A percentile compares a stretch with the other conserved stretches of the same genome.
Conservation (phyloP, 2,888 invertebrate genomes). For the Lepidocyrtinus sp. region DNA sequence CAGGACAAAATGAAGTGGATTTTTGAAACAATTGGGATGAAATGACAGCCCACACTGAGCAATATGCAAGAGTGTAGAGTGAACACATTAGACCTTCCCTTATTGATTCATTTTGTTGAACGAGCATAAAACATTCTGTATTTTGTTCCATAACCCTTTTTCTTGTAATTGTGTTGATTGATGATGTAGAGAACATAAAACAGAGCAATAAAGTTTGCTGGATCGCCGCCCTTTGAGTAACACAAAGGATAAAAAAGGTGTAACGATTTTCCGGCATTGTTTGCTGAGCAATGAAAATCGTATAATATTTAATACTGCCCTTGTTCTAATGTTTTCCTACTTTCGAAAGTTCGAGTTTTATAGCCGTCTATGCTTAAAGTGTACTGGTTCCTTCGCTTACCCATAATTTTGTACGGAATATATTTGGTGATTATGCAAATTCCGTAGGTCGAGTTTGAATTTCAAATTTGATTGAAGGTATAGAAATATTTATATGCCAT, state of each 20-base stretch:
- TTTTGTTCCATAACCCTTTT: not conserved
- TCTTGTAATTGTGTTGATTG: slow-evolving; percentile 7
- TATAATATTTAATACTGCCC: not conserved
- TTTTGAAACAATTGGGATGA: not conserved
- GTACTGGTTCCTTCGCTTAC: too few species aligned
- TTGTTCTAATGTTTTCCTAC: too few species aligned
- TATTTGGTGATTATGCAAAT: too few species aligned
- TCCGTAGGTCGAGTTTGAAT: too few species aligned
- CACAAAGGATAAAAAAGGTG: not conserved
- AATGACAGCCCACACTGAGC: not conserved
- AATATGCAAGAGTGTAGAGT: not conserved
- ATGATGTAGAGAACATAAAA: slow-evolving; percentile 4
- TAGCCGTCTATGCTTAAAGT: too few species aligned
- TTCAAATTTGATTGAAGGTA: too few species aligned
- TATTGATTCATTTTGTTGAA: slow-evolving; percentile 2
- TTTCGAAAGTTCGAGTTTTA: too few species aligned
- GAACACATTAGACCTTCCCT: not conserved
- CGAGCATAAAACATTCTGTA: not conserved
- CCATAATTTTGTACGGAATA: too few species aligned
- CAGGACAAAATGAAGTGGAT: slow-evolving; percentile 6
- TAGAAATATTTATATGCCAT: too few species aligned
- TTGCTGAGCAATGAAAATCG: not conserved
- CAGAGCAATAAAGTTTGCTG: not conserved
- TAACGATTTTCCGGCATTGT: not conserved
- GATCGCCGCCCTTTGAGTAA: not conserved